Evolutionary conservation across 2,888 invertebrate genomes (phyloP), one percentile per base, ranked within the genome.

Genomic region (Ramazzottius varieornatus): DNA sequence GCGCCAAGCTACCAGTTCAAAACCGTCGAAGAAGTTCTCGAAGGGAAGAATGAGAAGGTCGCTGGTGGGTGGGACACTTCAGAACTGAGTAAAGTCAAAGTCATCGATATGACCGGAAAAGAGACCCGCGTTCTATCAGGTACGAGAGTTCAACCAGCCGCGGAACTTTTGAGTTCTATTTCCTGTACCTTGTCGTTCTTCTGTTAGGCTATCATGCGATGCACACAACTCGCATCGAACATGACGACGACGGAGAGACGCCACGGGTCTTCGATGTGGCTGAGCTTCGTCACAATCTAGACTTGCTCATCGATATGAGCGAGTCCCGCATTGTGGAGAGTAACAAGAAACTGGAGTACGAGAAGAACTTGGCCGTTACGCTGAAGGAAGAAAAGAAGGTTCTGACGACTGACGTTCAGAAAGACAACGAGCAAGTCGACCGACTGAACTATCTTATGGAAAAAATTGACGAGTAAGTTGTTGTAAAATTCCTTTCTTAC

Each of bases 41-140:
- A 54, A 24, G 54, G 24, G 2, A 64, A 65, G 32, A 32, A 33
- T 33, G 33, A 0, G 13, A 2, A 40, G 8, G 8, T 8, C 46
- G 54, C 54, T 54, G 54, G 54, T 54, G 54, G 54, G 4, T 54
- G 54, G 54, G 54, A 54, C 29, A 29, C 54, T 29, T 54, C 54
- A 8, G 69, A 72, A 32, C 67, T 72, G 63, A 69, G 84, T 34
- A 88, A 88, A 76, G 91, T 92, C 54, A 94, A 94, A 70, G 94
- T 99, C 16, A 96, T 98, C 69, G 98, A 98, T 77, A 90, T 98
- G 91, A 96, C 96, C 4, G 96, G 96, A 0, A 88, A 87, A 0
- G 90, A 96, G 76, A 86, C 88, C 74, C 82, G 91, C 66, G 86
- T 96, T 46, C 80, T 91, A 54, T 68, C 70, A 66, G 69, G 70